phyloP scores from a whole-genome alignment of 2,797 vertebrate genomes.

The Pipistrellus nathusii region DNA sequence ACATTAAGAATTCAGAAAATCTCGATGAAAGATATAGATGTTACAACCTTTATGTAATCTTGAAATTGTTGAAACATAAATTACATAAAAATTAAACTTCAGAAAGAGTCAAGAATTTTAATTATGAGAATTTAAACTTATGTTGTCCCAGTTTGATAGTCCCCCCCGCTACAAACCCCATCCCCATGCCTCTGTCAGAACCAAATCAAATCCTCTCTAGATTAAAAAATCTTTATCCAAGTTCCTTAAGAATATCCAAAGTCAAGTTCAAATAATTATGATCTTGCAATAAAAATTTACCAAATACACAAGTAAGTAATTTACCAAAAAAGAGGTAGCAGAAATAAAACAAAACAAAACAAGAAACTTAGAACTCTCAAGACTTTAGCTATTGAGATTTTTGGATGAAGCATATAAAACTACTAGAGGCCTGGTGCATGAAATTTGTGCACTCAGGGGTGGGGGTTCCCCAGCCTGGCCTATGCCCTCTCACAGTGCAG shows the following conservation, averaged over 20 bases:
- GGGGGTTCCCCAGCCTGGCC: too few species aligned
- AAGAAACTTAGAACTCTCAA: background rate
- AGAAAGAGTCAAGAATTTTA: background rate
- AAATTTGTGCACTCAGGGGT: too few species aligned
- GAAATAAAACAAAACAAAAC: background rate
- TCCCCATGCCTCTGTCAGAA: background rate
- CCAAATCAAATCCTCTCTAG: background rate
- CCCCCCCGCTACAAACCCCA: too few species aligned
- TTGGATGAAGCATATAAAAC: background rate
- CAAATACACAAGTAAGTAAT: constrained; percentile 10
- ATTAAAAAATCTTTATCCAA: background rate
- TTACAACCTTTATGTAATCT: background rate
- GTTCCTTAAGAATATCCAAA: background rate
- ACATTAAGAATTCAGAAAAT: constrained; percentile 39
- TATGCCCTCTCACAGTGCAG: too few species aligned
- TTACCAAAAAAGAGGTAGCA: background rate
- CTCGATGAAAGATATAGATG: background rate
- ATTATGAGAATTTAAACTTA: constrained; percentile 1
- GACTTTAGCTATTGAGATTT: background rate
- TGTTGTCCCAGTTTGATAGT: background rate
- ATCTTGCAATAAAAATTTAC: background rate
- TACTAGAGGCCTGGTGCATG: background rate
- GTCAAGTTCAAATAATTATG: background rate
- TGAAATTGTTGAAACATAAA: background rate
- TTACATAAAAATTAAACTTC: background rate